Conservation (phyloP, 2,888 invertebrate genomes). For the Drosophila putrida region DNA sequence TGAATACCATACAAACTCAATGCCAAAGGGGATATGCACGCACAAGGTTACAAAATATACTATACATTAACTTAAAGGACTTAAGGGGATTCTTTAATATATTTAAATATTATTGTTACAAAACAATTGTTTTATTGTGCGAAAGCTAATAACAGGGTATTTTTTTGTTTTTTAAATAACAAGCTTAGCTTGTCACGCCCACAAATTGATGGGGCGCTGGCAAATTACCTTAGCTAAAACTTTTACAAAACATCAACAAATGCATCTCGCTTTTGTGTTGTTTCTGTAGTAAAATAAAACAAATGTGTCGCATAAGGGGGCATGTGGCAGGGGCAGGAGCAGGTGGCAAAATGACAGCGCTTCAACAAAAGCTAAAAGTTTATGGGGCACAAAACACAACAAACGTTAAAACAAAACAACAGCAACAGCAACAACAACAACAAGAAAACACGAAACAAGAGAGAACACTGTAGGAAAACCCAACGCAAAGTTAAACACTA, state of each 20-base stretch:
- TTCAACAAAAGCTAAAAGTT: conserved; percentile 65
- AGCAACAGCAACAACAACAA: conserved; percentile 42
- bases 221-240: conserved; percentile 71
- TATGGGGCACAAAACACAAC: conserved; percentile 32
- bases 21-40: conserved; percentile 8
- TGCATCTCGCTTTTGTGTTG: conserved; percentile 37
- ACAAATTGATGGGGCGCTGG: conserved; percentile 34
- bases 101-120: not conserved
- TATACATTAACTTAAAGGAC: not conserved
- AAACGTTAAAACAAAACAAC: conserved; percentile 39
- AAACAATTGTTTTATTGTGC: not conserved
- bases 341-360: conserved; percentile 50
- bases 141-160: conserved; percentile 7
- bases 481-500: conserved; percentile 48
- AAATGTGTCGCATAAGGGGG: conserved; percentile 22
- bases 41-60: not conserved
- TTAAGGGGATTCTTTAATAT: not conserved
- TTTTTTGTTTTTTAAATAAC: too few species aligned
- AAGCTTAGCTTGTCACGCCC: conserved; percentile 15
- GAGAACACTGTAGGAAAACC: conserved; percentile 17
- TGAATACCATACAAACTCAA: not conserved
- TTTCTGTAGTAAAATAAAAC: conserved; percentile 34
- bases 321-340: conserved; percentile 7
- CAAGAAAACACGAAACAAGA: too few species aligned
- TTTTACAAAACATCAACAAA: conserved; percentile 63